Evolutionary conservation across 2,797 vertebrate species (phyloP), one percentile per base, ranked within the genome.

Genomic region (Tapera naevia): DNA sequence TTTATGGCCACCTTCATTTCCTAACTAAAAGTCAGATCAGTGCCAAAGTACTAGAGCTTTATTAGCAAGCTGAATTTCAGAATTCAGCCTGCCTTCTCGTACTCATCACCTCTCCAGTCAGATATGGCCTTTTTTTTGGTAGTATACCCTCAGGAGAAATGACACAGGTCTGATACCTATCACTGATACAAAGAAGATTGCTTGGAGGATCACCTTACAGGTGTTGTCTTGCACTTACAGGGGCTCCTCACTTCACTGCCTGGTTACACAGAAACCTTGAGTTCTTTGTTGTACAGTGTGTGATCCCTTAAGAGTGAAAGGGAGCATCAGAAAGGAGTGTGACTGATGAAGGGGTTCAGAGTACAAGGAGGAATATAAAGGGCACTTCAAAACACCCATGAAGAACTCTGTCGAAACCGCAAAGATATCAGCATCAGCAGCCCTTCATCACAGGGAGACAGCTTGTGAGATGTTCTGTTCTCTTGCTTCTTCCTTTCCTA

Each of bases 261-360:
- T 2, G 4, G 39, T 50, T 33, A 41, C 53, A 58, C 7, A 27
- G 64, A 57, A 53, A 35, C 56, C 56, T 66, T 0, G 0, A 69
- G 23, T 27, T 89, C 83, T 88, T 71, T 53, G 9, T 9, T 41
- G 32, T 2, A 2, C 10, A 5, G 5, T 2, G 10, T 10, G 6
- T 41, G 67, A 43, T 14, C 8, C 17, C 4, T 70, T 24, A 70
- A 27, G 39, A 53, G 19, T 0, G 0, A 39, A 81, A n/a, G 19
- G 0, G 0, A 66, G 50, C 33, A 23, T 39, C 22, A 32, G 41
- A 19, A 53, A 61, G n/a, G 21, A 80, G 22, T 0, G 0, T 12
- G 35, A 10, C 23, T 56, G 21, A 66, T 28, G 43, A 48, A 64
- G 11, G 30, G 4, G 13, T 73, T 94, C 65, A 54, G 48, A 76